Evolutionary conservation across 2,113 vertebrate species (phyloP), one percentile per base, ranked within the genome.

Genomic region (Patagioenas fasciata): DNA sequence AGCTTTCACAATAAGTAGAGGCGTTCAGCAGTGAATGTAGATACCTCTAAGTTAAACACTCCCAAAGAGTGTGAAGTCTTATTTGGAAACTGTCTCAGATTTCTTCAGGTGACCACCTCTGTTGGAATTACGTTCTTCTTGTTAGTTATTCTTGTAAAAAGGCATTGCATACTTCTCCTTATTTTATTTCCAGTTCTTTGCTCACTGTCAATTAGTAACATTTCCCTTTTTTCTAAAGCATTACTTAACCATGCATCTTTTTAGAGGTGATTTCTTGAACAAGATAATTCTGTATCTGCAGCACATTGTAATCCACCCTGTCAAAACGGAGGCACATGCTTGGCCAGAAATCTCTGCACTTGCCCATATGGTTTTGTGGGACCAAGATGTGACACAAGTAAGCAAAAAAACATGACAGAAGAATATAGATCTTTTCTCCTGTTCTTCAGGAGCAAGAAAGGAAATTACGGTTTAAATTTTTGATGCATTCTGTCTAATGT

Each of bases 341-440:
- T 98, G 95, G 96, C 97, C 92, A 97, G 98, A 81, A 99, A 99
- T 91, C 98, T 98, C 95, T 99, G 98, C 62, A 99, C 98, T 91
- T 99, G 99, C 81, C 96, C 98, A 1, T 99, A 99, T 10, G 99
- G 99, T 78, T 99, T 98, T 92, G 98, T 99, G 88, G 99, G 99
- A 93, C 98, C 98, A 51, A 97, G 98, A 91, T 99, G 99, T 98
- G 98, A 99, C 95, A 99, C 98, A 97, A 98, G 99, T 99, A 98
- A 99, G 99, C 65, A 78, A 70, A 95, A 81, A 57, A 34, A 3
- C 26, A 6, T 38, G n/a, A 86, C 38, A 38, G 23, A 66, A 75
- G 54, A 69, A 42, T n/a, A 25, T 11, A 42, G 1, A 3, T 19
- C 24, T 8, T 29, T 74, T 40, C 9, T 51, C 10, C 40, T 44